Percentiles rank a stretch among this genome's conserved stretches.
Evolutionary conservation across 2,888 invertebrate genomes (phyloP).

Genomic region (Volucella bombylans): DNA sequence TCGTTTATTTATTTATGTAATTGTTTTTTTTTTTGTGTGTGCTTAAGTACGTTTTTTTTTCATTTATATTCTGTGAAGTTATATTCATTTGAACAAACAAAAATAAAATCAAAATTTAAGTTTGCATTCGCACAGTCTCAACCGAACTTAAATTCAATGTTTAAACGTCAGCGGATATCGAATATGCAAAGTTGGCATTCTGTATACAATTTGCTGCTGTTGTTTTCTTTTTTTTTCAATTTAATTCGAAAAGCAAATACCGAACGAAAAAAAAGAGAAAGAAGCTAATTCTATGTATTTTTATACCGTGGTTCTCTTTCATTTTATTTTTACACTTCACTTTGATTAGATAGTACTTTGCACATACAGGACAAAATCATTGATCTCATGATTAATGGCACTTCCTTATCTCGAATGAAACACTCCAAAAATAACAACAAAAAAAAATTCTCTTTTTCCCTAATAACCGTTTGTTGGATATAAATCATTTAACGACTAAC

Average conservation of each 20-base stretch:
- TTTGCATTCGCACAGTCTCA: background rate
- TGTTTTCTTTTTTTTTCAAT: background rate
- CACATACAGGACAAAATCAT: slow-evolving; percentile 17
- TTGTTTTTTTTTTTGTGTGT: slow-evolving; percentile 1
- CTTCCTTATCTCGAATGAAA: slow-evolving; percentile 47
- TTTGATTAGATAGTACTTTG: slow-evolving; percentile 26
- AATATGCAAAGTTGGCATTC: slow-evolving; percentile 56
- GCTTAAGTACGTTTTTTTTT: background rate
- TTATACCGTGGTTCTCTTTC: slow-evolving; percentile 5
- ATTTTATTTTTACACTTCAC: slow-evolving; percentile 2
- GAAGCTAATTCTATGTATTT: slow-evolving; percentile 22
- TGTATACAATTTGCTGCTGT: background rate
- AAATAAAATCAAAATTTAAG: background rate
- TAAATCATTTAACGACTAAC: slow-evolving; percentile 33
- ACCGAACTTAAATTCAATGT: background rate
- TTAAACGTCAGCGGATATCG: slow-evolving; percentile 25
- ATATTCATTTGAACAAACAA: slow-evolving; percentile 9
- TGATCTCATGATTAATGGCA: slow-evolving; percentile 56
- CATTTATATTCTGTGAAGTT: background rate
- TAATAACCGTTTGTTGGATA: slow-evolving; percentile 34
- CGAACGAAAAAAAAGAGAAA: slow-evolving; percentile 14
- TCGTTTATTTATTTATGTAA: background rate
- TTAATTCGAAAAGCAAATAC: slow-evolving; percentile 12
- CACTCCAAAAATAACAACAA: slow-evolving; percentile 29
- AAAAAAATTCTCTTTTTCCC: slow-evolving; percentile 3